Evolutionary conservation across 2,888 invertebrate species (phyloP).

Genomic region (Ditylenchus weischeri): DNA sequence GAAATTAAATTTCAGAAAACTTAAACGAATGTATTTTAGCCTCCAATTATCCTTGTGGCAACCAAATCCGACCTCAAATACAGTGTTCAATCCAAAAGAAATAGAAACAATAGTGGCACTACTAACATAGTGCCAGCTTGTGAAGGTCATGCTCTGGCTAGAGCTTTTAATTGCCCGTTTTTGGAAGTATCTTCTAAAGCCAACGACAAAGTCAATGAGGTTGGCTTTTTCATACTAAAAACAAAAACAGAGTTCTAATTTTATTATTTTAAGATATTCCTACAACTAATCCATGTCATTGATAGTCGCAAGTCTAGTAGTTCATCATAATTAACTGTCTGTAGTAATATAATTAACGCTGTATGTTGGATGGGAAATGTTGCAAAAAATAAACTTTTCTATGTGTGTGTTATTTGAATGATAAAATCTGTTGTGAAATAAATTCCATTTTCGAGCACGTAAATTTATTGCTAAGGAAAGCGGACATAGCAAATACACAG

Average conservation of each 20-base stretch:
- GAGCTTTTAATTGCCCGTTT: neutral
- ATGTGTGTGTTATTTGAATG: too few species aligned
- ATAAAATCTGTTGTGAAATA: too few species aligned
- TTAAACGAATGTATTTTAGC: constrained; percentile 4
- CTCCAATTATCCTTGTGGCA: constrained; percentile 4
- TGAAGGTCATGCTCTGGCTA: neutral
- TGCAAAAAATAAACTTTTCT: too few species aligned
- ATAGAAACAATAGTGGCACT: constrained; percentile 4
- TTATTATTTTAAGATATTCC: constrained; percentile 6
- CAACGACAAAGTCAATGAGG: constrained; percentile 4
- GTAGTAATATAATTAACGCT: too few species aligned
- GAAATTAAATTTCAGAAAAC: too few species aligned
- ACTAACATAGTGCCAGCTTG: neutral
- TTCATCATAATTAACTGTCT: too few species aligned
- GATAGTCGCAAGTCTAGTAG: constrained; percentile 1
- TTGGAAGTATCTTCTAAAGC: constrained; percentile 4
- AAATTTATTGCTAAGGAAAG: too few species aligned
- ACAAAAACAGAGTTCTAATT: neutral
- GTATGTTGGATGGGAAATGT: too few species aligned
- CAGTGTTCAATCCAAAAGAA: neutral
- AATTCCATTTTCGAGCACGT: too few species aligned
- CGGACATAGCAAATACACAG: too few species aligned
- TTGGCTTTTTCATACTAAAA: neutral
- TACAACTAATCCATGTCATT: constrained; percentile 1
- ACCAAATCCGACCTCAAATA: neutral